A percentile compares a stretch with the other conserved stretches of the same genome.
phyloP scores from a whole-genome alignment of 2,888 invertebrate species.

The Artemia sinica region DNA sequence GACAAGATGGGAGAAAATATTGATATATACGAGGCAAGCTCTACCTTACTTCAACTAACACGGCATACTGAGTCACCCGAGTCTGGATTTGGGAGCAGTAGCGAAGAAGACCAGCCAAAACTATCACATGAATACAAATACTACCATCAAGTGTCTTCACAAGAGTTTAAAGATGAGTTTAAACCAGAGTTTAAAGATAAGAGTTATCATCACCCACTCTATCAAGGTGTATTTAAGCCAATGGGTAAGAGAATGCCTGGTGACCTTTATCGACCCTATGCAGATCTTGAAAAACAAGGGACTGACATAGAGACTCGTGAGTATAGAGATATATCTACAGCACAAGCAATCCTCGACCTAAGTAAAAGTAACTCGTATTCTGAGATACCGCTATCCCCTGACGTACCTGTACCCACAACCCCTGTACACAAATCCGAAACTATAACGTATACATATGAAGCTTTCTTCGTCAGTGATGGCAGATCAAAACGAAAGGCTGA shows the following conservation, averaged over 20 bases:
- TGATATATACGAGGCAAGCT: constrained; percentile 20
- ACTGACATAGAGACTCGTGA: constrained; percentile 39
- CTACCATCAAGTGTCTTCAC: constrained; percentile 1
- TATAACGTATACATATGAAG: constrained; percentile 72
- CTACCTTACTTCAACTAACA: constrained; percentile 20
- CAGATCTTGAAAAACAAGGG: constrained; percentile 31
- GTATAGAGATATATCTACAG: constrained; percentile 59
- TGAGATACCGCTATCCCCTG: constrained; percentile 15
- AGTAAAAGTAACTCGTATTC: constrained; percentile 39
- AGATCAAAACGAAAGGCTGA: constrained; percentile 50
- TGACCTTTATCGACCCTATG: constrained; percentile 76
- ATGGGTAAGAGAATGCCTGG: constrained; percentile 47
- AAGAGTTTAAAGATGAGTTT: not conserved
- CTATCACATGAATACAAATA: not conserved
- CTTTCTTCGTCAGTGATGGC: constrained; percentile 76
- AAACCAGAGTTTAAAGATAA: constrained; percentile 13
- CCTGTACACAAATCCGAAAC: constrained; percentile 39
- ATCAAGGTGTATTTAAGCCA: not conserved
- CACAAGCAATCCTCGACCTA: constrained; percentile 71
- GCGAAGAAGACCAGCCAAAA: constrained; percentile 20
- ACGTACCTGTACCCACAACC: constrained; percentile 10
- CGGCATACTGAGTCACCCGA: constrained; percentile 21
- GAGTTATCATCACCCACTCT: not conserved
- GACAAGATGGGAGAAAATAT: not conserved
- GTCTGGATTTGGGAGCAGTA: constrained; percentile 22